These are phyloP conservation scores for Opisthograptis luteolata DNA, from an alignment of 2,888 invertebrate genomes.

Conservation along the genomic window DNA sequence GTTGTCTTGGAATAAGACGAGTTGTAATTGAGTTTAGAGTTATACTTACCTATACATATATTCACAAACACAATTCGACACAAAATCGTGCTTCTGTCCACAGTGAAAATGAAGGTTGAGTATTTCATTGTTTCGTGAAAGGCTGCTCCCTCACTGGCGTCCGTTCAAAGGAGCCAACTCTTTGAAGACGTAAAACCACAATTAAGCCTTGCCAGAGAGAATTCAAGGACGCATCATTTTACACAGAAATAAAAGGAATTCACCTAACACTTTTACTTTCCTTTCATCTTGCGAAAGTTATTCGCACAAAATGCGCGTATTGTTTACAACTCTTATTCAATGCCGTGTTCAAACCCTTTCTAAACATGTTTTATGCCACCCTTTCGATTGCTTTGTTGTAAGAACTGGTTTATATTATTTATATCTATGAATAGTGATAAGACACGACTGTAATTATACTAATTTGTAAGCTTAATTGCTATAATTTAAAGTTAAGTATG, in stretches of 20 bases:
- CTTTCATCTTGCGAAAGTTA: constrained; percentile 61
- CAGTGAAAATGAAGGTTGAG: constrained; percentile 63
- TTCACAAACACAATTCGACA: constrained; percentile 23
- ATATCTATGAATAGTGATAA: constrained; percentile 10
- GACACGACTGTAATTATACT: background rate
- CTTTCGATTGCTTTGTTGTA: constrained; percentile 34
- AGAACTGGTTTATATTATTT: constrained; percentile 17
- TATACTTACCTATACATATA: too few species aligned
- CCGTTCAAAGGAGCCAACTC: constrained; percentile 74
- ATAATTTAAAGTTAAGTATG: too few species aligned
- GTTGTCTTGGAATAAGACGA: too few species aligned
- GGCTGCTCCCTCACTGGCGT: constrained; percentile 45
- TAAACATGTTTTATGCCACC: constrained; percentile 37
- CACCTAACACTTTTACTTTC: constrained; percentile 72
- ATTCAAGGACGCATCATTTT: constrained; percentile 76
- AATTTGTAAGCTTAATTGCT: background rate
- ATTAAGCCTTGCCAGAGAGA: constrained; percentile 76
- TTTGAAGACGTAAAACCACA: constrained; percentile 80
- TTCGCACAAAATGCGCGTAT: constrained; percentile 57
- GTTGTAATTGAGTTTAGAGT: too few species aligned
- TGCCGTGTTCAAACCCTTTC: constrained; percentile 57
- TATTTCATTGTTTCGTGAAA: constrained; percentile 66
- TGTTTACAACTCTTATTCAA: constrained; percentile 59
- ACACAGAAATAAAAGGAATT: constrained; percentile 67
- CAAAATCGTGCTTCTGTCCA: constrained; percentile 45